phyloP scores from a whole-genome alignment of 2,888 invertebrate species.

The Lingula anatina region DNA sequence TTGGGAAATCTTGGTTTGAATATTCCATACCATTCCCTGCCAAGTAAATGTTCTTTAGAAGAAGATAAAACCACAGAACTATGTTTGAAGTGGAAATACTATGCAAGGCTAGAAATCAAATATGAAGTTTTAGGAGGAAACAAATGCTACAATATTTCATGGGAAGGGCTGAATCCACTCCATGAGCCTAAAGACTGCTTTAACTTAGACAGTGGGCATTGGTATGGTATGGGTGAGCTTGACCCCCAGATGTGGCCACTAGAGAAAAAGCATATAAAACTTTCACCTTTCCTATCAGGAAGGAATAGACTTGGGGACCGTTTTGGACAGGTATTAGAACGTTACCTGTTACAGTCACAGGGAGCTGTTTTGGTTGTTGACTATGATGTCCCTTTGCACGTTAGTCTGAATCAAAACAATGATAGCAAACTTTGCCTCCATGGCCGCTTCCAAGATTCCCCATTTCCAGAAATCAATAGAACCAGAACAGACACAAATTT shows the following conservation, averaged over 20 bases:
- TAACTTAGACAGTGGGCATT: not conserved
- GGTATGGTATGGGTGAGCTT: not conserved
- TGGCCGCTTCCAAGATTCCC: not conserved
- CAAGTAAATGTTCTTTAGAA: not conserved
- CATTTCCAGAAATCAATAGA: not conserved
- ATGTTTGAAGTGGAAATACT: not conserved
- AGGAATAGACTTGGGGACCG: not conserved
- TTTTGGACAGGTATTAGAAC: not conserved
- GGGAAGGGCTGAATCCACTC: not conserved
- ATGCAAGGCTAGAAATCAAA: not conserved
- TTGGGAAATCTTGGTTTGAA: not conserved
- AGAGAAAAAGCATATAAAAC: not conserved
- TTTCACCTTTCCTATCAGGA: not conserved
- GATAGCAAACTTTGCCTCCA: not conserved
- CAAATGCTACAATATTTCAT: not conserved
- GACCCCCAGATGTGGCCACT: not conserved
- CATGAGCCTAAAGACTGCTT: not conserved
- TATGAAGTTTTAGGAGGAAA: not conserved
- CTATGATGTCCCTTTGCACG: not conserved
- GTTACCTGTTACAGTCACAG: not conserved
- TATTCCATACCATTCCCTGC: not conserved
- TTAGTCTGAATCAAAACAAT: not conserved
- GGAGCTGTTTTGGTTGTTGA: not conserved
- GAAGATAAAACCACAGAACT: not conserved
- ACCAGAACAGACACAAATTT: too few relatives aligned